Evolutionary conservation across 53 echinoderm and acorn worm species (phyloP), one percentile per base, ranked within the genome.

Genomic region (Astropecten irregularis): DNA sequence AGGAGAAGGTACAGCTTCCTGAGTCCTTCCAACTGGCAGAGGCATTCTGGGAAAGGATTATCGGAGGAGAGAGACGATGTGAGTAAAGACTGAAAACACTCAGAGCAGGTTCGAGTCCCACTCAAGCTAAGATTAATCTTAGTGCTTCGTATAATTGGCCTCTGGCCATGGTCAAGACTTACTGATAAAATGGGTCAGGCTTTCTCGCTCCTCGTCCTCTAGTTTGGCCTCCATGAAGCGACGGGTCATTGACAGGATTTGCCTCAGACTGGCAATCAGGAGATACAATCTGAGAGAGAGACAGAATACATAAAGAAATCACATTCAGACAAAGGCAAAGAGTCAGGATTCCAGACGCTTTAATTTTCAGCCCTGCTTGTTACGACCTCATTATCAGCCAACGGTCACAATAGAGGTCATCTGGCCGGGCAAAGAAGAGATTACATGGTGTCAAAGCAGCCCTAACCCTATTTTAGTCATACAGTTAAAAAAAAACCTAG

Each of bases 1-100:
- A 95, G 71, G 16, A 95, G 91, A 25, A 88, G 62, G 69, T 93
- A 95, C 71, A 95, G 84, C 18, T 83, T 60, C 15, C 86, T 28
- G 30, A 95, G 82, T 15, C 85, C 77, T 2, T 84, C 79, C 19
- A 84, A 69, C 39, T 81, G 53, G 65, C 86, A 84, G 6, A 84
- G 64, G 59, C 47, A 60, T 48, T 72, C 85, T 59, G 72, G 0
- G 19, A 18, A 19, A 40, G 20, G 9, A 23, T 1, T n/a, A n/a
- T n/a, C n/a, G n/a, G n/a, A 21, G 3, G 19, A 16, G 5, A 3
- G 58, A 58, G n/a, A n/a, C n/a, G 25, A 56, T n/a, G 23, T 25
- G 56, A 21, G 56, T 2, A 27, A 56, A 3, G 56, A 3, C 28
- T 56, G 2, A 56, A 55, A 21, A 55, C 26, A 21, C 11, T 11